Percentiles rank a stretch among this genome's conserved stretches.
phyloP scores from a whole-genome alignment of 2,888 invertebrate species.

The Chymomyza caudatula region DNA sequence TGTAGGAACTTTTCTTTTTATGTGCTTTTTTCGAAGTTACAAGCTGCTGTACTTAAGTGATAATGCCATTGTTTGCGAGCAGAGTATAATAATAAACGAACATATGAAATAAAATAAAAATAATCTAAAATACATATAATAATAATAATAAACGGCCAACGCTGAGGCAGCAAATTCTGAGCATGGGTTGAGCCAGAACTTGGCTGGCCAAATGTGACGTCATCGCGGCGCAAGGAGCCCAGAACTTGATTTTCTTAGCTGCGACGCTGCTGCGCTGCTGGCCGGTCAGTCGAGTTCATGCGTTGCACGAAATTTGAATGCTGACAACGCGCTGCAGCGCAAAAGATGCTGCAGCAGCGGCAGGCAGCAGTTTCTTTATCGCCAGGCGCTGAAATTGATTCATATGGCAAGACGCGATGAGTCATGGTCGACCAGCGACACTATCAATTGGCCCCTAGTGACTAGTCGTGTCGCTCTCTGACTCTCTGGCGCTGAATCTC shows the following conservation, averaged over 20 bases:
- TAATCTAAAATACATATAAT: neutral
- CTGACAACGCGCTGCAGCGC: conserved; percentile 14
- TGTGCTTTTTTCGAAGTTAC: no score
- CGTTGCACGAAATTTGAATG: conserved; percentile 1
- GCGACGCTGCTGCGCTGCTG: neutral
- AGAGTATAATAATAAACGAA: no score
- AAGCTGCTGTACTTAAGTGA: no score
- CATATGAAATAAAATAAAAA: neutral
- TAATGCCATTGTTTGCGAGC: no score
- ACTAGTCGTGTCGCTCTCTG: neutral
- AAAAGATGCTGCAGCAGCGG: conserved; percentile 17
- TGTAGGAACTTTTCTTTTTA: no score
- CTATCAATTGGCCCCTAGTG: neutral
- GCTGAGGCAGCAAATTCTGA: neutral
- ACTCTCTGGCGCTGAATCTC: neutral
- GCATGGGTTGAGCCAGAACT: neutral
- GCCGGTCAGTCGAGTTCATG: neutral
- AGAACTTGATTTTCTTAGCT: conserved; percentile 1
- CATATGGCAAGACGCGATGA: neutral
- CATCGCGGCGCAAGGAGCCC: neutral
- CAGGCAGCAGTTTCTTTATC: conserved; percentile 3
- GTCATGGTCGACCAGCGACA: conserved; percentile 3
- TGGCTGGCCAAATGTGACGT: neutral
- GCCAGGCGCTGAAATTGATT: neutral
- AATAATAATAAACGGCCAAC: neutral